A percentile compares a stretch with the other conserved stretches of the same genome.
Evolutionary conservation across 2,113 vertebrate species (phyloP).

Genomic region (Mesoclemmys tuberculata): DNA sequence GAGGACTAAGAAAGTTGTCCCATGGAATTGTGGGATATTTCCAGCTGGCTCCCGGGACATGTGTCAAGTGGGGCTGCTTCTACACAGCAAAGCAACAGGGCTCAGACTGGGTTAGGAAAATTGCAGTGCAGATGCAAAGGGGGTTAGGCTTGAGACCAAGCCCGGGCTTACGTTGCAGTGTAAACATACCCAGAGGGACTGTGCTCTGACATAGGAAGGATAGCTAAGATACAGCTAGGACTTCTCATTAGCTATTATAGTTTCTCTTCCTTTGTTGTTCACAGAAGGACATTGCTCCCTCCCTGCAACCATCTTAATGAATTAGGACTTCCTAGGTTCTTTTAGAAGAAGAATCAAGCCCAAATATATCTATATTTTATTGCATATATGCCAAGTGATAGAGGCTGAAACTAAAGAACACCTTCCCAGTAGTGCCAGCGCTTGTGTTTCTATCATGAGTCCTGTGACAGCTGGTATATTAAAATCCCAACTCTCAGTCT

Average conservation of each 20-base stretch:
- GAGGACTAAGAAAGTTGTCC: neutral
- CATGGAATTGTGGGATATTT: neutral
- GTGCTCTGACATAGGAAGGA: neutral
- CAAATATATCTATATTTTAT: neutral
- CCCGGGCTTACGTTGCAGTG: too few relatives aligned
- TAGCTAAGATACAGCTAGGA: slow-evolving; percentile 1
- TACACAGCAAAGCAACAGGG: neutral
- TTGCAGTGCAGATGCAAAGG: too few relatives aligned
- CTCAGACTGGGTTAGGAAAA: neutral
- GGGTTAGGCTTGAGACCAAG: too few relatives aligned
- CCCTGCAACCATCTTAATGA: neutral
- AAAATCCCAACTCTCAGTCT: neutral
- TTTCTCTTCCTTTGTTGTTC: slow-evolving; percentile 7
- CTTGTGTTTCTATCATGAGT: neutral
- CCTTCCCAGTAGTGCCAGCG: neutral
- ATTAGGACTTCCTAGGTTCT: neutral
- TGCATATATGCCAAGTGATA: neutral
- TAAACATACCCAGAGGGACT: neutral
- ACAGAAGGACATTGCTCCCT: neutral
- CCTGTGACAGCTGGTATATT: neutral
- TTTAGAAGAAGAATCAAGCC: slow-evolving; percentile 16
- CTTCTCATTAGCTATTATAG: neutral
- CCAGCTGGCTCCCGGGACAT: neutral
- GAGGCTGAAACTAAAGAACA: neutral
- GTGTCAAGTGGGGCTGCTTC: neutral